These are phyloP conservation scores for Embiotoca jacksoni DNA, from an alignment of 2,113 vertebrate genomes.

Conservation along the genomic window DNA sequence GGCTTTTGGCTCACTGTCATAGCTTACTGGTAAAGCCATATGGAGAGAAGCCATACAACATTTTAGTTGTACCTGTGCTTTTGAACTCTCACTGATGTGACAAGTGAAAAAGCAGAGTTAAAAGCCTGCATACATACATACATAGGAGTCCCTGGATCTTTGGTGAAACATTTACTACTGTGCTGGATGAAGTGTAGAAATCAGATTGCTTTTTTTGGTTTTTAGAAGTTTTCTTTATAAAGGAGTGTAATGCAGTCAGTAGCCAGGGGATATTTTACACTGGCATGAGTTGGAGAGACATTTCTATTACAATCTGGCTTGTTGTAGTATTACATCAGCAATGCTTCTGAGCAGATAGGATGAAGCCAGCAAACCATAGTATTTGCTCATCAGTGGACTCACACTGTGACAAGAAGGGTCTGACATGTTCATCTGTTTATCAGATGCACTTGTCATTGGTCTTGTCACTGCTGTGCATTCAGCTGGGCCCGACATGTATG, in stretches of 20 bases:
- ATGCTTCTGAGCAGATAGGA: slow-evolving; percentile 2
- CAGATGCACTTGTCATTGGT: slow-evolving; percentile 51
- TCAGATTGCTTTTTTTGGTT: too few species aligned
- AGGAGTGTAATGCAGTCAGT: not conserved
- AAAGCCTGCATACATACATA: too few species aligned
- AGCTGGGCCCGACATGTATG: slow-evolving; percentile 43
- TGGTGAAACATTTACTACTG: not conserved
- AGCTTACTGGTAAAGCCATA: not conserved
- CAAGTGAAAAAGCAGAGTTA: too few species aligned
- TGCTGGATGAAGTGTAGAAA: not conserved
- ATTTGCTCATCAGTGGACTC: slow-evolving; percentile 38
- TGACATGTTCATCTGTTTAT: slow-evolving; percentile 64
- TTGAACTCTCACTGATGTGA: too few species aligned
- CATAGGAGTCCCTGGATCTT: too few species aligned
- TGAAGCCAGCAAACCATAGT: slow-evolving; percentile 24
- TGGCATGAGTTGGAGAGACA: not conserved
- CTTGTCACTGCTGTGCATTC: slow-evolving; percentile 40
- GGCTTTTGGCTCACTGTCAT: slow-evolving; percentile 20
- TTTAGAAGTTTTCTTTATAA: too few species aligned
- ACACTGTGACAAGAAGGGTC: slow-evolving; percentile 10
- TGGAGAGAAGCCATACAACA: too few species aligned
- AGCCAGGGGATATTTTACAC: not conserved
- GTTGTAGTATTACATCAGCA: slow-evolving; percentile 19
- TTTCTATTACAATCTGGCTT: slow-evolving; percentile 32
- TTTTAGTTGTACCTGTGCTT: too few species aligned